Percentiles rank a stretch among this genome's conserved stretches.
Evolutionary conservation across 2,888 invertebrate species (phyloP).

Genomic region (Diarsia dahlii): DNA sequence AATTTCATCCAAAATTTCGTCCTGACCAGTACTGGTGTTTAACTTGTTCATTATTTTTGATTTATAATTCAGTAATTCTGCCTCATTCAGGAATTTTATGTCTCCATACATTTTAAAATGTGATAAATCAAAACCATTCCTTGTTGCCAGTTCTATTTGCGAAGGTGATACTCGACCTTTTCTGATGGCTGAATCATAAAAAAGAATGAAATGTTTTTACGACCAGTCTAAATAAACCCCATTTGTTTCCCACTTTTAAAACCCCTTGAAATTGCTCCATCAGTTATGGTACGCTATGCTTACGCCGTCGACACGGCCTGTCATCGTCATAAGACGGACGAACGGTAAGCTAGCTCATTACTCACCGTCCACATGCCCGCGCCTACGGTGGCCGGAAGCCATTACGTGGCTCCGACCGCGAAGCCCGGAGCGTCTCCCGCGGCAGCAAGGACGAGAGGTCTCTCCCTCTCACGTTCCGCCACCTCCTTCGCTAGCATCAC

Average conservation of each 20-base stretch:
- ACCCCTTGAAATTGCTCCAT: too few relatives aligned
- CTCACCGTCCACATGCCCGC: too few relatives aligned
- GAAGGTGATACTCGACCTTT: slow-evolving; percentile 43
- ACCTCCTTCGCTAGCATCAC: too few relatives aligned
- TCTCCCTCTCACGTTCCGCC: too few relatives aligned
- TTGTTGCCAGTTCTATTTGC: slow-evolving; percentile 30
- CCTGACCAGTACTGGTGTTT: slow-evolving; percentile 1
- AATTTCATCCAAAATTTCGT: slow-evolving; percentile 28
- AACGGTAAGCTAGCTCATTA: too few relatives aligned
- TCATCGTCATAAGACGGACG: too few relatives aligned
- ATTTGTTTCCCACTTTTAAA: not conserved
- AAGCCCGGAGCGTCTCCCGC: too few relatives aligned
- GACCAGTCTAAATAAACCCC: not conserved
- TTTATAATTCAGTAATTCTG: slow-evolving; percentile 1
- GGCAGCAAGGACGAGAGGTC: too few relatives aligned
- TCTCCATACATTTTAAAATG: not conserved
- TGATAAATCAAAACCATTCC: slow-evolving; percentile 9
- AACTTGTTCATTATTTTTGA: slow-evolving; percentile 11
- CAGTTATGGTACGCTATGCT: too few relatives aligned
- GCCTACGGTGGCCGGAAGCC: too few relatives aligned
- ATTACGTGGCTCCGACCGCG: too few relatives aligned
- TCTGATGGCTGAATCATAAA: slow-evolving; percentile 38
- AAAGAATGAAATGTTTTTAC: not conserved
- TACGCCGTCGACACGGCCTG: too few relatives aligned
- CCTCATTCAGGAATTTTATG: not conserved